A percentile compares a stretch with the other conserved stretches of the same genome.
Evolutionary conservation across 2,888 invertebrate genomes (phyloP).

Genomic region (Chrysina gloriosa): DNA sequence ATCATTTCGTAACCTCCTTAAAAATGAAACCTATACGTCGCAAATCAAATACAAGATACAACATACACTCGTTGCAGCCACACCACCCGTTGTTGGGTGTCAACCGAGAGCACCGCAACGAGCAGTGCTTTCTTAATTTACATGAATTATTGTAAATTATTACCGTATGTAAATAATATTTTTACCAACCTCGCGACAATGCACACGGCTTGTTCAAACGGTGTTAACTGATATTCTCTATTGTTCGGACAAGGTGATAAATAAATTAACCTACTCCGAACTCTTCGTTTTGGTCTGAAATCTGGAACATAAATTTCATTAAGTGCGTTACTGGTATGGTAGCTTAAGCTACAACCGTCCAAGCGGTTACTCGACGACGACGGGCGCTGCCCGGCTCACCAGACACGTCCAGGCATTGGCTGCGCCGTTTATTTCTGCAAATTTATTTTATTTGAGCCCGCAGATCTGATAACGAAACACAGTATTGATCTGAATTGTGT

Average conservation of each 20-base stretch:
- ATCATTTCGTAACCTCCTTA: not conserved
- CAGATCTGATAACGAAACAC: slow-evolving; percentile 64
- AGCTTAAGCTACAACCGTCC: slow-evolving; percentile 57
- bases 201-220: slow-evolving; percentile 53
- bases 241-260: slow-evolving; percentile 62
- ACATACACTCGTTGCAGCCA: slow-evolving; percentile 1
- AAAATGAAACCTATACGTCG: not conserved
- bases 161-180: slow-evolving; percentile 49
- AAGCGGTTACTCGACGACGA: slow-evolving; percentile 49
- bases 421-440: slow-evolving; percentile 52
- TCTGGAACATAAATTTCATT: slow-evolving; percentile 63
- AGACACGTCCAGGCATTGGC: slow-evolving; percentile 18
- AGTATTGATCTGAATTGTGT: slow-evolving; percentile 63
- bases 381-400: slow-evolving; percentile 2
- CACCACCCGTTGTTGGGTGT: slow-evolving; percentile 1
- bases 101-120: not conserved
- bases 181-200: slow-evolving; percentile 45
- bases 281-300: slow-evolving; percentile 60
- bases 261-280: slow-evolving; percentile 62
- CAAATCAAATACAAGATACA: slow-evolving; percentile 1
- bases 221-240: slow-evolving; percentile 63
- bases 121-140: slow-evolving; percentile 46
- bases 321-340: slow-evolving; percentile 64
- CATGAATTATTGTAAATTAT: slow-evolving; percentile 48
- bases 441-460: slow-evolving; percentile 63